Evolutionary conservation across 2,888 invertebrate genomes (phyloP).

Genomic region (Eristalinus sepulchralis): DNA sequence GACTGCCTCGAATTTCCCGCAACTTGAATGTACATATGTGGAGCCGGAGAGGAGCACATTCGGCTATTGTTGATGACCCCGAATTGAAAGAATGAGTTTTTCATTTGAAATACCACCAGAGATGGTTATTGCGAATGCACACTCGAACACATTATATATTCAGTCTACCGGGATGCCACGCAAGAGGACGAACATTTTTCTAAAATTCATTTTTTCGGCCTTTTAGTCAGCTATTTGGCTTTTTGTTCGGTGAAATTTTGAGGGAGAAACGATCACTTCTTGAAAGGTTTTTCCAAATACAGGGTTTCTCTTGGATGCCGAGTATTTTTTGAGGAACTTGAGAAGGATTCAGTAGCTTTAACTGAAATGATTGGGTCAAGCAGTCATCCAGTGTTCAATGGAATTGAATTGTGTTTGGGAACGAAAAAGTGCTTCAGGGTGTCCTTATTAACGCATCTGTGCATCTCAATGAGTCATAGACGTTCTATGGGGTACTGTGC

Average conservation of each 20-base stretch:
- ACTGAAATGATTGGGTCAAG: neutral
- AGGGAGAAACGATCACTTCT: neutral
- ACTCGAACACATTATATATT: neutral
- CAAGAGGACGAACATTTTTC: neutral
- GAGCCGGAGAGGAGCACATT: too few species aligned
- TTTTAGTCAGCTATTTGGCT: neutral
- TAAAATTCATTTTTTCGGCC: neutral
- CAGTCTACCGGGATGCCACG: neutral
- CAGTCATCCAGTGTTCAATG: neutral
- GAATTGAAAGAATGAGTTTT: neutral
- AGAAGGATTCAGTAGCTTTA: neutral
- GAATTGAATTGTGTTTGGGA: neutral
- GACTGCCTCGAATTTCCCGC: neutral
- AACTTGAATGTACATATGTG: neutral
- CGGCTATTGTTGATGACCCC: neutral
- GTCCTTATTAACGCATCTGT: neutral
- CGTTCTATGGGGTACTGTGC: too few species aligned
- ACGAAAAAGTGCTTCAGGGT: neutral
- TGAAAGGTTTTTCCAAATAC: neutral
- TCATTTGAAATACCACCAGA: neutral
- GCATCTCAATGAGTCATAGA: too few species aligned
- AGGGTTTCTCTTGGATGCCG: neutral
- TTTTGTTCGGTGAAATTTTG: neutral
- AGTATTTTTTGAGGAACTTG: neutral
- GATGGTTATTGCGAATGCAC: neutral